Percentiles rank a stretch among this genome's conserved stretches.
Evolutionary conservation across 23 tunicate genomes (phyloP).

Genomic region (Ascidia mentula): DNA sequence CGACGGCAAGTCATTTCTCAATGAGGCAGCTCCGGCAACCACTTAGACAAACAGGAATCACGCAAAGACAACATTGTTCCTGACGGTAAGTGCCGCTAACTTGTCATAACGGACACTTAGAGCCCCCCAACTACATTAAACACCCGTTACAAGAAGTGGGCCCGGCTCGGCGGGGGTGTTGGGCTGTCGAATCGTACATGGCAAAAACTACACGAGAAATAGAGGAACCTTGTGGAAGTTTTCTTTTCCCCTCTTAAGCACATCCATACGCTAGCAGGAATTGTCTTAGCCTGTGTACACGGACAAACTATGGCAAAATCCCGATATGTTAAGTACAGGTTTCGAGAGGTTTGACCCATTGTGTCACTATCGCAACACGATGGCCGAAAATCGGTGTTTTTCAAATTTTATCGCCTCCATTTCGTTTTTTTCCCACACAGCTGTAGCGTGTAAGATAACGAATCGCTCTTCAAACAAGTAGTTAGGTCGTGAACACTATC

Average conservation of each 20-base stretch:
- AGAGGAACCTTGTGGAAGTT: neutral
- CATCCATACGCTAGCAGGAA: neutral
- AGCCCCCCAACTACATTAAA: slow-evolving; percentile 22
- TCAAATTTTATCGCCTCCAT: neutral
- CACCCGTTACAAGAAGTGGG: slow-evolving; percentile 19
- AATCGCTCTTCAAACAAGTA: no score
- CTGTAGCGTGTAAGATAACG: no score
- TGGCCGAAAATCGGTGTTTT: neutral
- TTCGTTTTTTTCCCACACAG: neutral
- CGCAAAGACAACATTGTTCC: slow-evolving; percentile 33
- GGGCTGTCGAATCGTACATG: neutral
- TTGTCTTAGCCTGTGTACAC: slow-evolving; percentile 11
- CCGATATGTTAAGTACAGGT: neutral
- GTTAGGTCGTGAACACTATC: no score
- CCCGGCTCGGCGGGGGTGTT: neutral
- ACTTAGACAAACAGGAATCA: slow-evolving; percentile 4
- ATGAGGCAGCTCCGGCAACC: neutral
- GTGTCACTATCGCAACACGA: neutral
- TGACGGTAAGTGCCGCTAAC: slow-evolving; percentile 23
- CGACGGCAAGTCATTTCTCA: neutral
- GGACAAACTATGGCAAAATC: neutral
- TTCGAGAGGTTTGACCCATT: neutral
- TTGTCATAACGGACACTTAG: slow-evolving; percentile 41
- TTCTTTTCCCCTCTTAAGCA: neutral
- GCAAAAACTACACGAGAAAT: neutral